Conservation (phyloP, 1,140 invertebrate genomes). For the Drosophila albomicans region DNA sequence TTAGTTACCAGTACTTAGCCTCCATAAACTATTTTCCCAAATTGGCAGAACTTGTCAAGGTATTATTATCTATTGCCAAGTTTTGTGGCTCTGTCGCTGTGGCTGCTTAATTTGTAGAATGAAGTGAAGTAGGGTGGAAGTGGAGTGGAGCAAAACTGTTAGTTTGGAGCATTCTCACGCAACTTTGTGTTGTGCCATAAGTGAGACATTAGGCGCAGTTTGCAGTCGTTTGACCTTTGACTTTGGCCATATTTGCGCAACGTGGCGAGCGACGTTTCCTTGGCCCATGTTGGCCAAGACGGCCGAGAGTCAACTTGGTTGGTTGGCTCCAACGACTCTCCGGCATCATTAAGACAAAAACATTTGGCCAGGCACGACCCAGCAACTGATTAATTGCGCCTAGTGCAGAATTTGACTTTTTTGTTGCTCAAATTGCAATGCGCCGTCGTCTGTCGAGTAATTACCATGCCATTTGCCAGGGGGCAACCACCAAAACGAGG, state of each 20-base stretch:
- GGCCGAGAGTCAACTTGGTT: constrained; percentile 9
- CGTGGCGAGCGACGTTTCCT: constrained; percentile 1
- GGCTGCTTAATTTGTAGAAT: background rate
- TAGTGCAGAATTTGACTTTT: constrained; percentile 80
- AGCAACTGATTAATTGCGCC: constrained; percentile 74
- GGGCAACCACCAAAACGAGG: background rate
- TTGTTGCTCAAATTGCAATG: constrained; percentile 74
- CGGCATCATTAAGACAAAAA: constrained; percentile 78
- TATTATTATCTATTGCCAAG: background rate
- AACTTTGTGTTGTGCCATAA: constrained; percentile 55
- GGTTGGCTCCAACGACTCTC: constrained; percentile 32
- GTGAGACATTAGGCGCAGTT: constrained; percentile 78
- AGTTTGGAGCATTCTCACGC: constrained; percentile 59
- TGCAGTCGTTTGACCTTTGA: constrained; percentile 72
- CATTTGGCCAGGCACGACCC: constrained; percentile 81
- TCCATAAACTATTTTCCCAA: background rate
- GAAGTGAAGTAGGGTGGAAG: background rate
- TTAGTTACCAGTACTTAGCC: background rate
- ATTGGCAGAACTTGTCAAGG: constrained; percentile 6
- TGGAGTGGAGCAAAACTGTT: background rate
- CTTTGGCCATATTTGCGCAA: constrained; percentile 76
- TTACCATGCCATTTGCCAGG: constrained; percentile 67
- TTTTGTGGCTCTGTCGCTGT: background rate
- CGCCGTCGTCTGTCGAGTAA: constrained; percentile 54
- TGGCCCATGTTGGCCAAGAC: constrained; percentile 14